A percentile compares a stretch with the other conserved stretches of the same genome.
Conservation (phyloP, 2,888 invertebrate species). For the Stenichneumon culpator region DNA sequence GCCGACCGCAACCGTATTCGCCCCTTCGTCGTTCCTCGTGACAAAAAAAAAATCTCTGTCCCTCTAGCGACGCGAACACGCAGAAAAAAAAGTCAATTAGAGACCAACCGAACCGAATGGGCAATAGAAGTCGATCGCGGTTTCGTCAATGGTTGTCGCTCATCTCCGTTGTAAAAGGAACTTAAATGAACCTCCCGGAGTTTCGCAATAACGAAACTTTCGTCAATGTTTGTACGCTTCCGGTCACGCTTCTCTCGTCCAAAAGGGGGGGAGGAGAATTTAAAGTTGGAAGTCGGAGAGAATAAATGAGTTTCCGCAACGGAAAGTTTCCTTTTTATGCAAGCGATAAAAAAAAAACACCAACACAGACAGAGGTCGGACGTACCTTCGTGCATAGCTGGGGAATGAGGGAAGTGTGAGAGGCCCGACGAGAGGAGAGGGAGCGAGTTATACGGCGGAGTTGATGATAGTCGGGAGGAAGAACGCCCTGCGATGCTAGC, state of each 20-base stretch:
- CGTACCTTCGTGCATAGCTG: conserved; percentile 39
- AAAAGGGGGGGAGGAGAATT: background rate
- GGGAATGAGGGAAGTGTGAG: conserved; percentile 13
- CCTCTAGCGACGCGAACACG: background rate
- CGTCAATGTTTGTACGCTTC: conserved; percentile 50
- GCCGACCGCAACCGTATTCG: conserved; percentile 25
- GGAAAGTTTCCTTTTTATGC: conserved; percentile 64
- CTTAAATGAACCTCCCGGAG: conserved; percentile 53
- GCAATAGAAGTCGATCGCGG: conserved; percentile 9
- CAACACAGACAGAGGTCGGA: conserved; percentile 33
- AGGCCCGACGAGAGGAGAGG: conserved; percentile 22
- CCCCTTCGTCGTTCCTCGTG: conserved; percentile 13
- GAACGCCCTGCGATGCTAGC: conserved; percentile 52
- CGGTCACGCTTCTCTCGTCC: conserved; percentile 19
- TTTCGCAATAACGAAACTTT: conserved; percentile 63
- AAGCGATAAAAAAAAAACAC: conserved; percentile 53
- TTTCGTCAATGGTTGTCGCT: background rate
- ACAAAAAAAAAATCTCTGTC: background rate
- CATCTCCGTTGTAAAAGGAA: conserved; percentile 8
- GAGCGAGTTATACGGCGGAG: conserved; percentile 1
- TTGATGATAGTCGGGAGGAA: conserved; percentile 39
- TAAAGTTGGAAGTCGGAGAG: conserved; percentile 35
- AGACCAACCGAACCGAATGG: background rate
- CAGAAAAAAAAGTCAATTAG: background rate
- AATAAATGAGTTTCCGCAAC: conserved; percentile 62